Percentiles rank a stretch among this genome's conserved stretches.
These are phyloP conservation scores for Drosophila murphyi DNA, from an alignment of 1,140 invertebrate species.

Conservation along the genomic window DNA sequence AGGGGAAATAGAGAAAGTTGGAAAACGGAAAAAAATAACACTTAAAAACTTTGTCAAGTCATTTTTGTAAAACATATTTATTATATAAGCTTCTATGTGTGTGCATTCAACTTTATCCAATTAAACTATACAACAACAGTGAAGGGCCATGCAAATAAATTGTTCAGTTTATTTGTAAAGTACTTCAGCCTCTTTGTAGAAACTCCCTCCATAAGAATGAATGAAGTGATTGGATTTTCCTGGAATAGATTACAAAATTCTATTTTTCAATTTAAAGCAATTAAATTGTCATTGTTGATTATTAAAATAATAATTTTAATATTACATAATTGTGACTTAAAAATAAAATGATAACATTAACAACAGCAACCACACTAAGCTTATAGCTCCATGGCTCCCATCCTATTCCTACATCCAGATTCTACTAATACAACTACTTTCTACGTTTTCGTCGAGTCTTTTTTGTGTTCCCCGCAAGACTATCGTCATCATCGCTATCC, in stretches of 20 bases:
- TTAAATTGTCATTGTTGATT: slow-evolving; percentile 83
- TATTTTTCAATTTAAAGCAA: slow-evolving; percentile 80
- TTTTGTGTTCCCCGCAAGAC: slow-evolving; percentile 32
- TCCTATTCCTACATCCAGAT: slow-evolving; percentile 8
- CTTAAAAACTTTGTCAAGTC: slow-evolving; percentile 44
- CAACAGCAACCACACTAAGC: slow-evolving; percentile 48
- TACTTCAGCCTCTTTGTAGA: slow-evolving; percentile 62
- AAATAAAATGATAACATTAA: slow-evolving; percentile 68
- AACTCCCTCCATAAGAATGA: slow-evolving; percentile 71
- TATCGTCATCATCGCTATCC: slow-evolving; percentile 67
- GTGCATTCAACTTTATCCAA: slow-evolving; percentile 42
- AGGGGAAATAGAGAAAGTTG: slow-evolving; percentile 2
- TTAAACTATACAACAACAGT: slow-evolving; percentile 36
- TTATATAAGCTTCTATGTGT: slow-evolving; percentile 57
- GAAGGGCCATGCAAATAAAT: slow-evolving; percentile 46
- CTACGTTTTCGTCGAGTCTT: slow-evolving; percentile 70
- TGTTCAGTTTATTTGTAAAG: slow-evolving; percentile 50
- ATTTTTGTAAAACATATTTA: slow-evolving; percentile 58
- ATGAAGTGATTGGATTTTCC: slow-evolving; percentile 75
- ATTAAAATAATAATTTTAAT: slow-evolving; percentile 79
- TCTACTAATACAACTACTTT: slow-evolving; percentile 54
- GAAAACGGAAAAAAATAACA: slow-evolving; percentile 5
- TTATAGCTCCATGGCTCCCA: slow-evolving; percentile 14
- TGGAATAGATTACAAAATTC: slow-evolving; percentile 73
- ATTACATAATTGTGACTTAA: slow-evolving; percentile 78